phyloP scores from a whole-genome alignment of 2,113 vertebrate genomes.

The Fregata magnificens region DNA sequence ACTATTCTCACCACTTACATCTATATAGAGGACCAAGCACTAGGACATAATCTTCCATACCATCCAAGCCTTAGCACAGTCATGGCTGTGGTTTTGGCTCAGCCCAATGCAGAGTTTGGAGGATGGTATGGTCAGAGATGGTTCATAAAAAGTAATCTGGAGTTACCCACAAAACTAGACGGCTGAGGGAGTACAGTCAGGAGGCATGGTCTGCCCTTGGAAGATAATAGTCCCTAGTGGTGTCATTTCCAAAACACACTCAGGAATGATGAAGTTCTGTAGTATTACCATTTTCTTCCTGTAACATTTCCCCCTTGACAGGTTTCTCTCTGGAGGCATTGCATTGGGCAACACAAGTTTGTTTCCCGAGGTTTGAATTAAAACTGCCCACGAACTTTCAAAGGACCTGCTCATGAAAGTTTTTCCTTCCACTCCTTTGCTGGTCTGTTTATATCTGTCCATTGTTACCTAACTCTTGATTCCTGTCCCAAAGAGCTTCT shows the following conservation, averaged over 20 bases:
- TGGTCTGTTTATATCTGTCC: not conserved
- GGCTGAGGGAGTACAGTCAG: not conserved
- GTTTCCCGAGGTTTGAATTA: not conserved
- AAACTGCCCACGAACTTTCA: not conserved
- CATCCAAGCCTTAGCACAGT: not conserved
- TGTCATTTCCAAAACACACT: not conserved
- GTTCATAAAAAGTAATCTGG: not conserved
- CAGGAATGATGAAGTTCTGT: not conserved
- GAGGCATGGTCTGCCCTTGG: not conserved
- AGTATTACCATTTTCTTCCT: not conserved
- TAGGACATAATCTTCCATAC: not conserved
- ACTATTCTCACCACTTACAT: not conserved
- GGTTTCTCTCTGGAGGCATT: not conserved
- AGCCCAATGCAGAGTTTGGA: not conserved
- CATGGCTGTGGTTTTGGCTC: not conserved
- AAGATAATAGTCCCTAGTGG: not conserved
- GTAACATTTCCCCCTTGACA: not conserved
- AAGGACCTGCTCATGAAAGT: not conserved
- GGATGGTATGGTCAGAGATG: rapidly evolving
- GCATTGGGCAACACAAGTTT: not conserved
- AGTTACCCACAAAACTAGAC: not conserved
- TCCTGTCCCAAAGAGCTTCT: not conserved
- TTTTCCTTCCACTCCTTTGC: not conserved
- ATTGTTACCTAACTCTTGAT: not conserved
- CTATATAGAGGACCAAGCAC: not conserved